phyloP scores from a whole-genome alignment of 2,888 invertebrate species.

The Sinotaia quadrata region DNA sequence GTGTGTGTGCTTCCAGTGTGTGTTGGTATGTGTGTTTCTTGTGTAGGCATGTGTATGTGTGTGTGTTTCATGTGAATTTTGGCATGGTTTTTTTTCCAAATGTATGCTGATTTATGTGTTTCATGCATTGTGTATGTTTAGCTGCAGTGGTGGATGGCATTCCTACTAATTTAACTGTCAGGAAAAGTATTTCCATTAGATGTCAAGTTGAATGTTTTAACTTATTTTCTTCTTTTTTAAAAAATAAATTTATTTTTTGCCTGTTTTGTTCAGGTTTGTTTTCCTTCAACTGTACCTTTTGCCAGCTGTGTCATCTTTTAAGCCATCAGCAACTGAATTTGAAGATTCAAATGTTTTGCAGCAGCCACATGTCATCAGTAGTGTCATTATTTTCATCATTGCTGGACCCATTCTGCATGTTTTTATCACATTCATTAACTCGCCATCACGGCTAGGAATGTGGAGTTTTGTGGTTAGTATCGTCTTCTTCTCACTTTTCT shows the following conservation, averaged over 20 bases:
- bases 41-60: background rate
- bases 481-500: too few relatives aligned
- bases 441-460: too few relatives aligned
- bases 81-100: background rate
- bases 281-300: slow-evolving; percentile 61
- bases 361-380: slow-evolving; percentile 45
- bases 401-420: slow-evolving; percentile 50
- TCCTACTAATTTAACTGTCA: too few relatives aligned
- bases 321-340: slow-evolving; percentile 32
- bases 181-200: too few relatives aligned
- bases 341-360: slow-evolving; percentile 55
- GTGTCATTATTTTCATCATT: slow-evolving; percentile 50
- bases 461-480: too few relatives aligned
- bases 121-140: too few relatives aligned
- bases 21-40: slow-evolving; percentile 6
- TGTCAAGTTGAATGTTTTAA: too few relatives aligned
- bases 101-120: too few relatives aligned
- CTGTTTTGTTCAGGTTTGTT: slow-evolving; percentile 66
- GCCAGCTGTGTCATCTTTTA: slow-evolving; percentile 61
- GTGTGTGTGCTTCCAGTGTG: background rate
- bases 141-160: too few relatives aligned
- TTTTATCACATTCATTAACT: slow-evolving; percentile 42
- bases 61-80: background rate
- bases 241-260: too few relatives aligned
- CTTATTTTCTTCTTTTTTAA: slow-evolving; percentile 17